Conservation (phyloP, 2,888 invertebrate species). For the Drosophila nr. medialis region DNA sequence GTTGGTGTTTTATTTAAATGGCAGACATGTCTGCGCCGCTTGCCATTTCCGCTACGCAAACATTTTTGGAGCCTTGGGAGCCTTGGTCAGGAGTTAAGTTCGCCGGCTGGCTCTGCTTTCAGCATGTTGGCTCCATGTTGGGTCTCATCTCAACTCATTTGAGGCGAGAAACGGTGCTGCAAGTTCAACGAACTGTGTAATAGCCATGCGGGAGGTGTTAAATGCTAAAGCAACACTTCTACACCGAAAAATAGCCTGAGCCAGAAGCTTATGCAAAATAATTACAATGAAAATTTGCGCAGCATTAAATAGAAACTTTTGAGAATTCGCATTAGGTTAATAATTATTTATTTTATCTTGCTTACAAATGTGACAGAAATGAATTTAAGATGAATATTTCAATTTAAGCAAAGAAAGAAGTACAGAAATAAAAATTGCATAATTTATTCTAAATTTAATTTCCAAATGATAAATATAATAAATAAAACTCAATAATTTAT, state of each 20-base stretch:
- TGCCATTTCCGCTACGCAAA: constrained; percentile 62
- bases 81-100: constrained; percentile 18
- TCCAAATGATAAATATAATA: neutral
- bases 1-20: constrained; percentile 41
- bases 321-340: neutral
- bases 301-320: neutral
- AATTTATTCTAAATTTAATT: neutral
- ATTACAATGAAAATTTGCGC: neutral
- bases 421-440: too few species aligned
- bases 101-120: constrained; percentile 1
- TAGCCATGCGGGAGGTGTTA: neutral
- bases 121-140: neutral
- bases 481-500: neutral
- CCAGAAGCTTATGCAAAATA: neutral
- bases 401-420: neutral
- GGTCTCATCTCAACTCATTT: neutral
- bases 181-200: constrained; percentile 38
- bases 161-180: constrained; percentile 3
- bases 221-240: constrained; percentile 5
- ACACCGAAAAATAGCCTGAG: neutral
- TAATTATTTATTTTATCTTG: neutral
- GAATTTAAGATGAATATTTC: neutral
- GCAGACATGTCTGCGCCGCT: constrained; percentile 77
- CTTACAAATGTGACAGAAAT: neutral
- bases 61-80: constrained; percentile 35